Conservation (phyloP, 92 coral and sea anemone species). For the Diadumene lineata region DNA sequence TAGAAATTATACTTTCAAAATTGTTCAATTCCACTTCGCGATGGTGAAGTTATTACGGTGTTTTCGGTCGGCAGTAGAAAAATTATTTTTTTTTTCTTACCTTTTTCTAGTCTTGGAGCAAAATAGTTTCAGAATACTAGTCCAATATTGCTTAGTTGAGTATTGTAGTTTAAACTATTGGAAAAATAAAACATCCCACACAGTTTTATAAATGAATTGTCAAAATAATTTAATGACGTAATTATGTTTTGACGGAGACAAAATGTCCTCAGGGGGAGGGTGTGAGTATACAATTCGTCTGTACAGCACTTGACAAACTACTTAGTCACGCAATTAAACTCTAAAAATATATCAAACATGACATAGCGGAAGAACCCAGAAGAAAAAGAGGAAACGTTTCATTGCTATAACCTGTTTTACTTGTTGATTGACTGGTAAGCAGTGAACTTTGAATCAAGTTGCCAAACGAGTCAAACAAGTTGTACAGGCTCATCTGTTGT, state of each 20-base stretch:
- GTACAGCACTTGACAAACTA: background rate
- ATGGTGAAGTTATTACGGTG: background rate
- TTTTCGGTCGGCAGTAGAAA: background rate
- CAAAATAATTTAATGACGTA: background rate
- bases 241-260: conserved; percentile 12
- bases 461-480: too few species aligned
- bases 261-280: background rate
- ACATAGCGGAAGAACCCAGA: too few species aligned
- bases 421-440: too few species aligned
- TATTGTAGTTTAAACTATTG: background rate
- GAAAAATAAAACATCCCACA: background rate
- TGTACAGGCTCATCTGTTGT: too few species aligned
- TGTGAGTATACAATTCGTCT: background rate
- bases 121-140: background rate
- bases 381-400: too few species aligned
- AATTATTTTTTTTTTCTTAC: background rate
- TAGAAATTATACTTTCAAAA: too few species aligned
- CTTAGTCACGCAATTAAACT: too few species aligned
- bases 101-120: background rate
- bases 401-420: too few species aligned
- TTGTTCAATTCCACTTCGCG: background rate
- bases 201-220: background rate
- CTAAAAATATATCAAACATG: too few species aligned
- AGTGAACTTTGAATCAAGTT: too few species aligned
- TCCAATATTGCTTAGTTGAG: background rate